Percentiles rank a stretch among this genome's conserved stretches.
phyloP scores from a whole-genome alignment of 2,888 invertebrate genomes.

The Xestobium rufovillosum region DNA sequence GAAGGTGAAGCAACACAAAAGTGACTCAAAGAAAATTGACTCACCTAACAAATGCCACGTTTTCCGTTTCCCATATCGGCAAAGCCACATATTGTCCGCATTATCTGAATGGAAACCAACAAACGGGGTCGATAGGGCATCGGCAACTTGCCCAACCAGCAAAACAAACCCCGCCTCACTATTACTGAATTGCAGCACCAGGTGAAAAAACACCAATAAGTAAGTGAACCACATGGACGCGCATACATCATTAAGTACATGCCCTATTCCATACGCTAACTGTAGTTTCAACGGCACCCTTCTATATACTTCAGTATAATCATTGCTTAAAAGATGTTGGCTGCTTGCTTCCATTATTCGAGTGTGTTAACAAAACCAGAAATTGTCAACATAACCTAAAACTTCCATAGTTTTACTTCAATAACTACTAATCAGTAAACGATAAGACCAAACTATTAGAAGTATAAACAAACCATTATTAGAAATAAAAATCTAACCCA shows the following conservation, averaged over 20 bases:
- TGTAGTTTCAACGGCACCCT: conserved; percentile 41
- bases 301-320: conserved; percentile 46
- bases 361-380: conserved; percentile 45
- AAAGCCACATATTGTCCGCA: conserved; percentile 56
- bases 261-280: conserved; percentile 69
- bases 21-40: conserved; percentile 25
- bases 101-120: conserved; percentile 79
- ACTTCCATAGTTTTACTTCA: too few species aligned
- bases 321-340: conserved; percentile 32
- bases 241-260: conserved; percentile 87
- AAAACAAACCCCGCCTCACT: conserved; percentile 58
- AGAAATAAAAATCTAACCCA: too few species aligned
- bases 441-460: too few species aligned
- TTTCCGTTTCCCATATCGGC: conserved; percentile 73
- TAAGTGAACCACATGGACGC: conserved; percentile 96
- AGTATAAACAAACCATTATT: too few species aligned
- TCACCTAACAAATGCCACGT: conserved; percentile 85
- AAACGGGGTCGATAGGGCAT: conserved; percentile 83
- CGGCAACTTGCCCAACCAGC: conserved; percentile 79
- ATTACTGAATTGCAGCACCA: conserved; percentile 52
- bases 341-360: conserved; percentile 28
- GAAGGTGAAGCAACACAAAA: conserved; percentile 3
- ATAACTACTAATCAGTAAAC: too few species aligned
- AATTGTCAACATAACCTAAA: too few species aligned
- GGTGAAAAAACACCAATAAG: conserved; percentile 72